phyloP scores from a whole-genome alignment of 1,140 invertebrate species.

The Kradibia gibbosae region DNA sequence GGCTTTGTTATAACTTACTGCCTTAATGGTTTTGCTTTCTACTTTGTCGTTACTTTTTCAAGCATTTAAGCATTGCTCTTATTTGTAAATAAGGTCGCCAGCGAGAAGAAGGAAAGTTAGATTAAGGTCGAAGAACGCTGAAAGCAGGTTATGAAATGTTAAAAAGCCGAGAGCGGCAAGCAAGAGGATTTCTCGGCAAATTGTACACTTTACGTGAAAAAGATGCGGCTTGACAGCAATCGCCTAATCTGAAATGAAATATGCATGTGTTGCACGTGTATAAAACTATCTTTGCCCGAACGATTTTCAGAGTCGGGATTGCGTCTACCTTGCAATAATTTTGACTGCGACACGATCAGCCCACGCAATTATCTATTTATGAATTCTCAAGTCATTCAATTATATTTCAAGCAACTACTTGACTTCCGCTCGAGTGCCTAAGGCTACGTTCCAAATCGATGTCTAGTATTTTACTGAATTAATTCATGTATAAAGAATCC shows the following conservation, averaged over 20 bases:
- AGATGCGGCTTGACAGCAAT: not conserved
- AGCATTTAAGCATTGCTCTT: not conserved
- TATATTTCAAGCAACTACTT: not conserved
- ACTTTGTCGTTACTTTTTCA: not conserved
- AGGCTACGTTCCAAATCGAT: not conserved
- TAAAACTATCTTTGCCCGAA: not conserved
- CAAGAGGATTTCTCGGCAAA: not conserved
- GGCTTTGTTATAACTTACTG: not conserved
- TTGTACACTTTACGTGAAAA: not conserved
- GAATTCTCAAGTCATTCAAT: conserved; percentile 3
- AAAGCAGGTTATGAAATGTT: conserved; percentile 32
- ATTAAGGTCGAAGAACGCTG: conserved; percentile 37
- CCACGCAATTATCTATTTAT: conserved; percentile 22
- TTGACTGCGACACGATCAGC: not conserved
- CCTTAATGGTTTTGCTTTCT: not conserved
- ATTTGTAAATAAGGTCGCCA: not conserved
- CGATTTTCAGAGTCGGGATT: not conserved
- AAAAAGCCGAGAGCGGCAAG: not conserved
- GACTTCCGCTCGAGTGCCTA: not conserved
- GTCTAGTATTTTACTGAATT: not conserved
- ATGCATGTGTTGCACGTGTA: conserved; percentile 1
- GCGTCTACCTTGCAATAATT: not conserved
- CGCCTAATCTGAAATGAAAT: conserved; percentile 33
- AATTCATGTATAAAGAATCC: not conserved
- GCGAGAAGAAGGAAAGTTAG: not conserved